Evolutionary conservation across 1,140 invertebrate species (phyloP).

Genomic region (Daktulosphaira vitifoliae): DNA sequence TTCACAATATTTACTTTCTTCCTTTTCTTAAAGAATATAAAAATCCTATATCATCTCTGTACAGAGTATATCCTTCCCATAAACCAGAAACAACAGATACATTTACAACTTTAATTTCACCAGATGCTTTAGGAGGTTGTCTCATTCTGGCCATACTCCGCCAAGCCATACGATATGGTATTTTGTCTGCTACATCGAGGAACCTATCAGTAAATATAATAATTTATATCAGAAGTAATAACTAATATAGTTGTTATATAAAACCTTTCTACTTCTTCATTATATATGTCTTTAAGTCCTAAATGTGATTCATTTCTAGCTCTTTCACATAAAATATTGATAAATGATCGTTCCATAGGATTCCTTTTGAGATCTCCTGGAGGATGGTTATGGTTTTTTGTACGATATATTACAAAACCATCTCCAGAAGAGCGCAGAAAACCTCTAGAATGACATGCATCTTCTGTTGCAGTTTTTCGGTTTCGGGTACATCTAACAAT

Average conservation of each 20-base stretch:
- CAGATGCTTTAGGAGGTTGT: constrained; percentile 22
- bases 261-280: constrained; percentile 28
- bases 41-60: constrained; percentile 24
- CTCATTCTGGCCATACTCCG: constrained; percentile 24
- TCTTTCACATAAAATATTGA: constrained; percentile 23
- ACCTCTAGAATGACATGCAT: constrained; percentile 23
- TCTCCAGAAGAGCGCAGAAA: constrained; percentile 19
- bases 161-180: constrained; percentile 28
- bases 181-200: constrained; percentile 17
- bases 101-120: constrained; percentile 7
- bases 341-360: constrained; percentile 27
- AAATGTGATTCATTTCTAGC: background rate
- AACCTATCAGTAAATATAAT: background rate
- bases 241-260: background rate
- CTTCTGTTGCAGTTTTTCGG: constrained; percentile 19
- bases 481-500: constrained; percentile 25
- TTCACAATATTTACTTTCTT: constrained; percentile 23
- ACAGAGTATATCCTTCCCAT: constrained; percentile 18
- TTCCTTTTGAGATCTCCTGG: constrained; percentile 17
- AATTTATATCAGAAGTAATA: too few relatives aligned
- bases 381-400: constrained; percentile 23
- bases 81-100: constrained; percentile 2
- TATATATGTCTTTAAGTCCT: constrained; percentile 23
- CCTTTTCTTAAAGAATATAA: constrained; percentile 26
- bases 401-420: constrained; percentile 30